Evolutionary conservation across 1,140 invertebrate species (phyloP).

Genomic region (Musca domestica): DNA sequence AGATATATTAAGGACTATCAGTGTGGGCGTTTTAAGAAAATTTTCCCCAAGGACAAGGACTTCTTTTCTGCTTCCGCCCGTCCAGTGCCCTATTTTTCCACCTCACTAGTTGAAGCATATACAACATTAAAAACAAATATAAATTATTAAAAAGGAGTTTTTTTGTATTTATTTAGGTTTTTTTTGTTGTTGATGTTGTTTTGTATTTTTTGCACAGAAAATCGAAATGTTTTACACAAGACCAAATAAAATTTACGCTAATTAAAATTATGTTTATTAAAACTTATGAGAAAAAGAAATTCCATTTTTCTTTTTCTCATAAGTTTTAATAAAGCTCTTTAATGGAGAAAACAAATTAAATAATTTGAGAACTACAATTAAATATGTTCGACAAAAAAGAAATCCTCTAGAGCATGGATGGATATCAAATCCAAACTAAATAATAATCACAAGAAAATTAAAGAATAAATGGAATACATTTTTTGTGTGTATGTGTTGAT

Average conservation of each 20-base stretch:
- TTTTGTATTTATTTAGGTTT: constrained; percentile 1
- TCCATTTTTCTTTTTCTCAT: too few species aligned
- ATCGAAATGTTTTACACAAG: constrained; percentile 10
- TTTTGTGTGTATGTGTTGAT: neutral
- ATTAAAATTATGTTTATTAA: constrained; percentile 9
- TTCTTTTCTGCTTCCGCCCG: too few species aligned
- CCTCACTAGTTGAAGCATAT: too few species aligned
- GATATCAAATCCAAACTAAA: constrained; percentile 5
- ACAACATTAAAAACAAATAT: too few species aligned
- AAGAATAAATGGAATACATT: constrained; percentile 1
- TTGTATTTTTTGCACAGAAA: neutral
- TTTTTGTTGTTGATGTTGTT: constrained; percentile 4
- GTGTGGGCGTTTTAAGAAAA: too few species aligned
- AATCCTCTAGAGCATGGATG: neutral
- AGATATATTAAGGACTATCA: too few species aligned
- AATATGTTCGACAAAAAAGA: neutral
- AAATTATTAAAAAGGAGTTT: constrained; percentile 3
- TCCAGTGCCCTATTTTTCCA: too few species aligned
- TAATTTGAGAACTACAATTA: neutral
- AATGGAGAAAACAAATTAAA: too few species aligned
- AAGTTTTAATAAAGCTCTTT: too few species aligned
- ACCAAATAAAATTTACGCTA: constrained; percentile 5
- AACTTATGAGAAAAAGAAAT: too few species aligned
- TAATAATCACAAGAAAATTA: constrained; percentile 6
- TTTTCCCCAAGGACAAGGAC: too few species aligned